These are phyloP conservation scores for Tarsius wallacei DNA, from an alignment of 2,797 vertebrate genomes.

Conservation along the genomic window DNA sequence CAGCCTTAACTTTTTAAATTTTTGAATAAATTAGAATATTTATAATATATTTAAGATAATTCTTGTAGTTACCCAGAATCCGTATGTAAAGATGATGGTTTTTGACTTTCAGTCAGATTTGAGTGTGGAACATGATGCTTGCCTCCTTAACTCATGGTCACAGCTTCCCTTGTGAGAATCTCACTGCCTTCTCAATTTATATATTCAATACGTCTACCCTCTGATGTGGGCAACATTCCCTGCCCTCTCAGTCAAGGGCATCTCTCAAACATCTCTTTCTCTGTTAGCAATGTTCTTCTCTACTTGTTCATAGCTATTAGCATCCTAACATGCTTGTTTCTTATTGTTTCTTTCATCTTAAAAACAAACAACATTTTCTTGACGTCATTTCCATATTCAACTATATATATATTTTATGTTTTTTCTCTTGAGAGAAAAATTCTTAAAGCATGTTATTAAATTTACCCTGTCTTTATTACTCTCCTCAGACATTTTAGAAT, in stretches of 20 bases:
- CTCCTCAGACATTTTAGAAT: background rate
- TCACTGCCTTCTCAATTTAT: background rate
- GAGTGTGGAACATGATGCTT: background rate
- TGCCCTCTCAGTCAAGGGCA: background rate
- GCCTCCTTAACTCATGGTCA: background rate
- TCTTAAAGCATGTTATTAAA: background rate
- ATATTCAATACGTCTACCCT: background rate
- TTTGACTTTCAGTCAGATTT: background rate
- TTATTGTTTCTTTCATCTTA: background rate
- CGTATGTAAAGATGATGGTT: no score
- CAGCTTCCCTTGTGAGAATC: background rate
- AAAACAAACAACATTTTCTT: background rate
- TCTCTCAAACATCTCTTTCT: background rate
- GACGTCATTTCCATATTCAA: background rate
- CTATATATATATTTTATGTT: background rate
- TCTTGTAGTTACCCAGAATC: background rate
- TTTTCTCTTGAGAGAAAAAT: background rate
- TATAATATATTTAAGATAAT: background rate
- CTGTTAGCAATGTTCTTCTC: background rate
- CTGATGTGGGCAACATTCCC: background rate
- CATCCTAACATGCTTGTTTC: background rate
- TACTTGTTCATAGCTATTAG: background rate
- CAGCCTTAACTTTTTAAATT: background rate
- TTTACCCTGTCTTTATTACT: no score
- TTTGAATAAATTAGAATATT: background rate